These are phyloP conservation scores for Isichthys henryi DNA, from an alignment of 2,113 vertebrate genomes.

Conservation along the genomic window DNA sequence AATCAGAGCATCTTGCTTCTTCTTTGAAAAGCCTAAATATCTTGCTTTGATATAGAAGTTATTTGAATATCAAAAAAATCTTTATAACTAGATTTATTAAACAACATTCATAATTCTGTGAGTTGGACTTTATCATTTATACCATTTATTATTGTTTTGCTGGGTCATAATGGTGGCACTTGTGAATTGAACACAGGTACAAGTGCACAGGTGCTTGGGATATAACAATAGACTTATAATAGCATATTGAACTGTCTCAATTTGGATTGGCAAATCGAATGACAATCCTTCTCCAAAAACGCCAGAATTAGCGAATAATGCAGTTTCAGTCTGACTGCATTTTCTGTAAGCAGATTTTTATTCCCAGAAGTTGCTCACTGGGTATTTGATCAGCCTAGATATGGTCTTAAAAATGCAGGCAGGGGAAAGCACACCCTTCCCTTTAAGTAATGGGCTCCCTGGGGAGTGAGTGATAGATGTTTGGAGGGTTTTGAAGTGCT, in stretches of 20 bases:
- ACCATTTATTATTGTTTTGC: background rate
- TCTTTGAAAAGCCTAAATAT: background rate
- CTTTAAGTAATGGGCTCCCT: background rate
- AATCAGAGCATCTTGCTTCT: background rate
- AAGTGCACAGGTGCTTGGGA: background rate
- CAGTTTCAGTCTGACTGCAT: background rate
- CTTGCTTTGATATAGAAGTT: background rate
- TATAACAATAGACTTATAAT: background rate
- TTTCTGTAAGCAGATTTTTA: background rate
- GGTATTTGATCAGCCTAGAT: background rate
- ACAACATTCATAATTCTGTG: background rate
- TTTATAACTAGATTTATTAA: background rate
- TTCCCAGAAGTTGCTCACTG: background rate
- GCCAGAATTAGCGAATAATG: background rate
- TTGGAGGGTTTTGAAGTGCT: background rate
- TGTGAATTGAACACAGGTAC: background rate
- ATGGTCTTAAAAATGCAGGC: background rate
- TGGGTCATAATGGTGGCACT: background rate
- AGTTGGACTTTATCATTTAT: background rate
- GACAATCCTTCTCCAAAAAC: background rate
- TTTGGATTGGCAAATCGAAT: background rate
- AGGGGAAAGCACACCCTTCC: background rate
- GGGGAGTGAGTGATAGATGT: background rate
- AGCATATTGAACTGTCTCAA: background rate
- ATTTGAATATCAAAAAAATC: background rate